phyloP scores from a whole-genome alignment of 2,888 invertebrate genomes.

The Miltochrista miniata region DNA sequence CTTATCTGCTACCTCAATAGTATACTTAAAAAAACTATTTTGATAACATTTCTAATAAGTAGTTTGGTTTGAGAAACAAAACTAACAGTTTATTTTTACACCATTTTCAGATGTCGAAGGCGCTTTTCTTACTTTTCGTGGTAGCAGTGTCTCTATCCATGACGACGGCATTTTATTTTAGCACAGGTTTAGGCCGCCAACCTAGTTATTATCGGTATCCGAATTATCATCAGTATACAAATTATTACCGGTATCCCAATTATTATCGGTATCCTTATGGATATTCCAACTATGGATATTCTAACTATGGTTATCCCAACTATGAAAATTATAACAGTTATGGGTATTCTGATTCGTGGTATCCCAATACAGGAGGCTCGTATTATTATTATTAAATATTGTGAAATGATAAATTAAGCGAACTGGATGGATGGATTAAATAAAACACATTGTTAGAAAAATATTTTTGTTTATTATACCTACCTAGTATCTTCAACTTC shows the following conservation, averaged over 20 bases:
- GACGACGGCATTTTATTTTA: not conserved
- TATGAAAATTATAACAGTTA: not conserved
- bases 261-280: not conserved
- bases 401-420: not conserved
- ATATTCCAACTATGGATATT: not conserved
- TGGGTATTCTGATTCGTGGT: not conserved
- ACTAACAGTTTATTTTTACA: not conserved
- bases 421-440: no score
- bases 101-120: conserved; percentile 7
- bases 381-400: not conserved
- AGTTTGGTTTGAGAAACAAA: no score
- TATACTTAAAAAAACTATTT: no score
- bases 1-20: no score
- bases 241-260: not conserved
- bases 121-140: not conserved
- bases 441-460: no score
- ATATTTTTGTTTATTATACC: no score
- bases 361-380: not conserved
- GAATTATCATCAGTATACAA: not conserved
- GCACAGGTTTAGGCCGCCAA: not conserved
- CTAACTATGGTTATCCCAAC: not conserved
- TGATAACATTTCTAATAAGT: no score
- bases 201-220: not conserved
- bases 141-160: not conserved
- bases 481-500: no score